These are phyloP conservation scores for Holacanthella duospinosa DNA, from an alignment of 2,888 invertebrate genomes.

Conservation along the genomic window DNA sequence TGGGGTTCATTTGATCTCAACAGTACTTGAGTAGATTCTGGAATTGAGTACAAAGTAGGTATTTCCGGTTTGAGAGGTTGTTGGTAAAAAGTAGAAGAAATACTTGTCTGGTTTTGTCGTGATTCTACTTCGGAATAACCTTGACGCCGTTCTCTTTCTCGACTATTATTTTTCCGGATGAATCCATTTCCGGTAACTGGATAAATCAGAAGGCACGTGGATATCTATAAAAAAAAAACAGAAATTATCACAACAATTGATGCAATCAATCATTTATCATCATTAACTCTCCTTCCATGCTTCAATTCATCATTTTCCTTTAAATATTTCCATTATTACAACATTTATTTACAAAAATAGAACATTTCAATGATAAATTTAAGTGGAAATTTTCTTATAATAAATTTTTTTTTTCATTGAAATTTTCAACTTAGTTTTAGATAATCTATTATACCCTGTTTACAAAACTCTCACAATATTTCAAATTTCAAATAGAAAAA, in stretches of 20 bases:
- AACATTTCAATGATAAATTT: too few relatives aligned
- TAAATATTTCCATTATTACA: too few relatives aligned
- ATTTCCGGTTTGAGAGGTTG: background rate
- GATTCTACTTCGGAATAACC: background rate
- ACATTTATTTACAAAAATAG: too few relatives aligned
- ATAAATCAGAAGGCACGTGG: background rate
- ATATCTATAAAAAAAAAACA: background rate
- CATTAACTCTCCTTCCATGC: background rate
- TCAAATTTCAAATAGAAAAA: too few relatives aligned
- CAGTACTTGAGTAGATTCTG: background rate
- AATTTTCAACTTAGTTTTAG: too few relatives aligned
- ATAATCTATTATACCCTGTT: too few relatives aligned
- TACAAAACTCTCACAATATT: too few relatives aligned
- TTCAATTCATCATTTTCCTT: background rate
- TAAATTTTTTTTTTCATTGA: too few relatives aligned
- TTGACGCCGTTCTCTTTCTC: background rate
- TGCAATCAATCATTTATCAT: background rate
- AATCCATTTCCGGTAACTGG: background rate
- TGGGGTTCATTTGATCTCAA: background rate
- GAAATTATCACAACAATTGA: background rate
- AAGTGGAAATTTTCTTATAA: too few relatives aligned
- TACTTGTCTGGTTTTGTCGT: background rate
- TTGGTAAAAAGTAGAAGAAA: background rate
- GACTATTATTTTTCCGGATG: background rate
- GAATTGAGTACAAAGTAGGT: background rate